A percentile compares a stretch with the other conserved stretches of the same genome.
phyloP scores from a whole-genome alignment of 2,113 vertebrate genomes.

The Myrmophylax atrothorax region DNA sequence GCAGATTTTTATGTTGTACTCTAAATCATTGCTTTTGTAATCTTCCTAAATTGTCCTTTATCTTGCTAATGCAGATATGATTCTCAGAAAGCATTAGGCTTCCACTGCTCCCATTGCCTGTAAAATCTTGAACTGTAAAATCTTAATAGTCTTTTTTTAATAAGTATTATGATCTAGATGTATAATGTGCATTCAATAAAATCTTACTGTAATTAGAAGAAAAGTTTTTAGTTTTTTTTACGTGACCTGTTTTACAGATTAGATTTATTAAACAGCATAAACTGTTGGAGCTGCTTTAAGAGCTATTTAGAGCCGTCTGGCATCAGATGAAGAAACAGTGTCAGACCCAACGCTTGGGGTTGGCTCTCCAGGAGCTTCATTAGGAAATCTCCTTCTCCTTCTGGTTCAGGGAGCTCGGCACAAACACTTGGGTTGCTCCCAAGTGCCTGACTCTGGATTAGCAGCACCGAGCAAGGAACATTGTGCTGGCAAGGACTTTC shows the following conservation, averaged over 20 bases:
- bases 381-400: conserved; percentile 9
- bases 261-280: conserved; percentile 55
- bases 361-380: conserved; percentile 27
- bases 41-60: conserved; percentile 82
- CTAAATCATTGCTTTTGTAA: conserved; percentile 82
- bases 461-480: not conserved
- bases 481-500: not conserved
- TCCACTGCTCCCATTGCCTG: conserved; percentile 63
- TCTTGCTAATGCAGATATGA: conserved; percentile 81
- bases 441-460: not conserved
- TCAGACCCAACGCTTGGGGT: not conserved
- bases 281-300: conserved; percentile 28
- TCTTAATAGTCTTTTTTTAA: conserved; percentile 76
- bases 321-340: not conserved
- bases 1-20: conserved; percentile 77
- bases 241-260: conserved; percentile 67
- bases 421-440: not conserved
- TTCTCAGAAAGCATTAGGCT: conserved; percentile 70
- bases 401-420: not conserved
- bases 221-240: conserved; percentile 61
- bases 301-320: conserved; percentile 18
- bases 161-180: conserved; percentile 74
- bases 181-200: conserved; percentile 76
- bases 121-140: conserved; percentile 76
- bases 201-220: conserved; percentile 76